Evolutionary conservation across 2,888 invertebrate species (phyloP).

Genomic region (Steinernema hermaphroditum): DNA sequence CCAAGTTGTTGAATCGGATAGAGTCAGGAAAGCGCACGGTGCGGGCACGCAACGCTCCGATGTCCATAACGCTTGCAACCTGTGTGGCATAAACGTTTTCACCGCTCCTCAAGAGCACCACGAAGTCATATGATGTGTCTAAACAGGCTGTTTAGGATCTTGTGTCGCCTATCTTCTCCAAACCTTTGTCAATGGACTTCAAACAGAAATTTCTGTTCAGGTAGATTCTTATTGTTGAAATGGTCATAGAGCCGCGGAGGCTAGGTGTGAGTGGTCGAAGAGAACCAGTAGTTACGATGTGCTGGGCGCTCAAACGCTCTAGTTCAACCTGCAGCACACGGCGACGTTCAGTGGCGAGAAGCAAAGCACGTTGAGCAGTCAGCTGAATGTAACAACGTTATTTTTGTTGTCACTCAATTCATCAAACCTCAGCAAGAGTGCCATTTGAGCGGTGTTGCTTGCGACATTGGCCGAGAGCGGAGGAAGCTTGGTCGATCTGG

Average conservation of each 20-base stretch:
- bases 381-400: conserved; percentile 66
- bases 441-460: conserved; percentile 84
- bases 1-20: conserved; percentile 49
- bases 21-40: conserved; percentile 40
- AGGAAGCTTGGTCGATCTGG: conserved; percentile 86
- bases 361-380: conserved; percentile 85
- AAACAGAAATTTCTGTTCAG: conserved; percentile 31
- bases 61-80: conserved; percentile 21
- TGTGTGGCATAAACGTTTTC: conserved; percentile 32
- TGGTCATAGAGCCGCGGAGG: background rate
- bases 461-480: conserved; percentile 86
- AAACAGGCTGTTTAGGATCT: background rate
- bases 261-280: background rate
- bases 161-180: background rate
- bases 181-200: conserved; percentile 30
- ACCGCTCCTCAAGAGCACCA: conserved; percentile 28
- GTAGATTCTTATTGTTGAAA: conserved; percentile 31
- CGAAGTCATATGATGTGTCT: conserved; percentile 31
- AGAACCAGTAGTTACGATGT: background rate
- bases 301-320: conserved; percentile 30
- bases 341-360: conserved; percentile 80
- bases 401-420: background rate
- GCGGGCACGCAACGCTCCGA: conserved; percentile 28
- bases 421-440: conserved; percentile 72
- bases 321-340: conserved; percentile 10